Evolutionary conservation across 2,888 invertebrate species (phyloP).

Genomic region (Byasa hedistus): DNA sequence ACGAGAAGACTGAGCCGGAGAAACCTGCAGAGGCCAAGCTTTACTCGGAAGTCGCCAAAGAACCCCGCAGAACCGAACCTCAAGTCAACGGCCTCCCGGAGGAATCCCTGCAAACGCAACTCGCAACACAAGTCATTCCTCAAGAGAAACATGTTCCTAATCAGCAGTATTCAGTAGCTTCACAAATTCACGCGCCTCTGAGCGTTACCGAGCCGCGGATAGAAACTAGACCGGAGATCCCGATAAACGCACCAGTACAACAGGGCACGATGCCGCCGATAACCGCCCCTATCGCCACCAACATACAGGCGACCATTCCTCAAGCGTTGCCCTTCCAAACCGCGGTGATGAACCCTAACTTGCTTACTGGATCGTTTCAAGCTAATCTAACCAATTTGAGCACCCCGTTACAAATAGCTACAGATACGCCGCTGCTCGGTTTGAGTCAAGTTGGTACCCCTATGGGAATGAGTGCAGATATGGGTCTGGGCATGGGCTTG

Average conservation of each 20-base stretch:
- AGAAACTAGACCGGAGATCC: conserved; percentile 38
- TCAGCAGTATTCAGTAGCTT: conserved; percentile 58
- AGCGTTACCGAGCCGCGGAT: conserved; percentile 41
- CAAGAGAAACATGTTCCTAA: conserved; percentile 55
- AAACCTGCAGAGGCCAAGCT: conserved; percentile 39
- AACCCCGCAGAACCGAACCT: conserved; percentile 34
- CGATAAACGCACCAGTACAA: conserved; percentile 36
- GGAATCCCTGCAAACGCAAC: conserved; percentile 32
- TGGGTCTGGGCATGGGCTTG: conserved; percentile 48
- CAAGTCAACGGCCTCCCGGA: conserved; percentile 56
- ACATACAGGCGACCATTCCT: conserved; percentile 37
- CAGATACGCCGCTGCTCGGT: conserved; percentile 61
- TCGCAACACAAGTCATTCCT: conserved; percentile 38
- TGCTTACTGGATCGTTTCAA: conserved; percentile 50
- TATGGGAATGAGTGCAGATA: conserved; percentile 52
- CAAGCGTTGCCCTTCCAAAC: conserved; percentile 38
- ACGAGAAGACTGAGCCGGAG: conserved; percentile 21
- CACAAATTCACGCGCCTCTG: conserved; percentile 46
- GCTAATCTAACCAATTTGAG: conserved; percentile 52
- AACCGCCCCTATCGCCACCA: conserved; percentile 35
- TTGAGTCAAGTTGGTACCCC: conserved; percentile 65
- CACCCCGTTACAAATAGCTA: conserved; percentile 68
- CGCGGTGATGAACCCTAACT: conserved; percentile 42
- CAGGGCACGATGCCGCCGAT: conserved; percentile 37
- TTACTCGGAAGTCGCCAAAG: conserved; percentile 42